These are phyloP conservation scores for Isichthys henryi DNA, from an alignment of 2,113 vertebrate genomes.

Conservation along the genomic window DNA sequence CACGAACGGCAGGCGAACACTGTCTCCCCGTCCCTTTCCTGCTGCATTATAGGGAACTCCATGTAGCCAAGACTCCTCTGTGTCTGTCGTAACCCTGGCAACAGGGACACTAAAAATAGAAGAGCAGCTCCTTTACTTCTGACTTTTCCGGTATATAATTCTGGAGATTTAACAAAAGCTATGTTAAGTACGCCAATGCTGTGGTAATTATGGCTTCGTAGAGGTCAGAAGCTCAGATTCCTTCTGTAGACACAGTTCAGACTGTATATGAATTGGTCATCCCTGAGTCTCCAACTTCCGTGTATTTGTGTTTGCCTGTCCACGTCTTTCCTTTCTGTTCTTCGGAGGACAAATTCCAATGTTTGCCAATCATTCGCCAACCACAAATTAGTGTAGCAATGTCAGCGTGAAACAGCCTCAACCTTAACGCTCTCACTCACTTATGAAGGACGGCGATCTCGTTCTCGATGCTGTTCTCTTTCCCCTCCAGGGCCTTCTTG, in stretches of 20 bases:
- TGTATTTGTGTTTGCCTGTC: background rate
- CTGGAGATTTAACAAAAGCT: constrained; percentile 42
- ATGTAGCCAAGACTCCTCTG: constrained; percentile 45
- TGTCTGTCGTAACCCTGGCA: constrained; percentile 63
- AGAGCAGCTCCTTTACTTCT: constrained; percentile 48
- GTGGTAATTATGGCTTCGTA: constrained; percentile 4
- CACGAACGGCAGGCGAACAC: background rate
- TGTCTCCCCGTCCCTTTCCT: background rate
- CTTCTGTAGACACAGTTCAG: background rate
- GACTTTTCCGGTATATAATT: constrained; percentile 57
- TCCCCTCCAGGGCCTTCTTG: constrained; percentile 91
- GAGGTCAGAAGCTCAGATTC: background rate
- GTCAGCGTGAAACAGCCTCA: too few species aligned
- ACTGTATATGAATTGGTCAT: background rate
- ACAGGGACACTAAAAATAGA: constrained; percentile 69
- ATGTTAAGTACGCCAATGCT: constrained; percentile 34
- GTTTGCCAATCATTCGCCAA: background rate
- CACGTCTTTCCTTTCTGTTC: background rate
- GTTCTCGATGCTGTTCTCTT: constrained; percentile 95
- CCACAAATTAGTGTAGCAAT: background rate
- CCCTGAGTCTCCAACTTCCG: background rate
- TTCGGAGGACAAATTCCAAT: background rate
- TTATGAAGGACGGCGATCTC: constrained; percentile 94
- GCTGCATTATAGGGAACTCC: constrained; percentile 41
- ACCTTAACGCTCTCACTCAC: constrained; percentile 54